Conservation (phyloP, 2,113 vertebrate species). For the Nematolebias whitei region DNA sequence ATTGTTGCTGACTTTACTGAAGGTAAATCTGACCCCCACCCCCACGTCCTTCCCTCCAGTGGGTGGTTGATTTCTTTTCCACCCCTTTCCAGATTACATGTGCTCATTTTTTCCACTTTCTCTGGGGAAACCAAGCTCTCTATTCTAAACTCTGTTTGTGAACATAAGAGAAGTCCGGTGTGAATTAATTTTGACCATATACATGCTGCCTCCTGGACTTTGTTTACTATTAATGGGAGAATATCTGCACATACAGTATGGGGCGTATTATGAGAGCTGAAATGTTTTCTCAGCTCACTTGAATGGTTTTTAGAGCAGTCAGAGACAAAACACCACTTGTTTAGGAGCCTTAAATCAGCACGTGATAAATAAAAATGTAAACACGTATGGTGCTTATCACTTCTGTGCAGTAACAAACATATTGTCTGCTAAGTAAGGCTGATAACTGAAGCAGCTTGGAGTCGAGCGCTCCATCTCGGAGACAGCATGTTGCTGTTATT, state of each 20-base stretch:
- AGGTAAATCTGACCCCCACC: neutral
- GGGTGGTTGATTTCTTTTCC: slow-evolving; percentile 20
- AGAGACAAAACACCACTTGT: slow-evolving; percentile 24
- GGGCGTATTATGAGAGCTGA: neutral
- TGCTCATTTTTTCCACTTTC: slow-evolving; percentile 76
- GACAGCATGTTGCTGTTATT: neutral
- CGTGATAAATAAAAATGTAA: neutral
- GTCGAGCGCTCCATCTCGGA: neutral
- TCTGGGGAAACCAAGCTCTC: slow-evolving; percentile 57
- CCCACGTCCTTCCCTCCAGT: slow-evolving; percentile 12
- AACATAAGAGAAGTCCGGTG: too few species aligned
- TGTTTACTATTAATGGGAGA: neutral
- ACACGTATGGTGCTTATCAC: neutral
- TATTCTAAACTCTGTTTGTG: too few species aligned
- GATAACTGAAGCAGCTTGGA: neutral
- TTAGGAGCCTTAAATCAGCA: slow-evolving; percentile 4
- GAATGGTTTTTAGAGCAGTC: neutral
- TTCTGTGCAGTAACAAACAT: neutral
- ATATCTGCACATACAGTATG: slow-evolving; percentile 4
- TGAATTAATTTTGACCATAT: slow-evolving; percentile 21
- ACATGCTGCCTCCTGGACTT: neutral
- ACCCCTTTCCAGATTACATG: slow-evolving; percentile 59
- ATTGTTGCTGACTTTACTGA: neutral
- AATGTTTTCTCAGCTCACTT: neutral
- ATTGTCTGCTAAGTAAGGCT: slow-evolving; percentile 14